These are phyloP conservation scores for Rhopalosiphum nymphaeae DNA, from an alignment of 2,888 invertebrate species.

Conservation along the genomic window DNA sequence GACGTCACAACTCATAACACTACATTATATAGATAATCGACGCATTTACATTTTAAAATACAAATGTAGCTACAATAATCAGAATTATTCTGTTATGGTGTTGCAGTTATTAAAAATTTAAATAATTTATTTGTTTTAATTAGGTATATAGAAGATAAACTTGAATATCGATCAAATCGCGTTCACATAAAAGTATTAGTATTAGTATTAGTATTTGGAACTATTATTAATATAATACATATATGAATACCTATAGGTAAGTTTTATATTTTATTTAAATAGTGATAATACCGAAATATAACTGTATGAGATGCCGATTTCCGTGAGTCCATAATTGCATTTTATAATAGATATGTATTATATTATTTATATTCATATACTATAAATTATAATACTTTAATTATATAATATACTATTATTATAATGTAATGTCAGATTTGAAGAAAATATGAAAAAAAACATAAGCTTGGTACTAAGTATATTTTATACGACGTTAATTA, in stretches of 20 bases:
- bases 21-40: too few relatives aligned
- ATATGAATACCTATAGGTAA: not conserved
- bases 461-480: not conserved
- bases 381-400: not conserved
- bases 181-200: not conserved
- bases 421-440: not conserved
- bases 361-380: too few relatives aligned
- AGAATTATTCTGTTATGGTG: too few relatives aligned
- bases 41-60: too few relatives aligned
- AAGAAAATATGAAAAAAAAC: not conserved
- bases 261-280: not conserved
- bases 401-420: not conserved
- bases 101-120: not conserved
- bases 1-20: too few relatives aligned
- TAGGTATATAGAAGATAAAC: not conserved
- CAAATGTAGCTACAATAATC: too few relatives aligned
- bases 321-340: not conserved
- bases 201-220: too few relatives aligned
- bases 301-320: not conserved
- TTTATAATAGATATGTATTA: not conserved
- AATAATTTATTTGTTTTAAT: not conserved
- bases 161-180: not conserved
- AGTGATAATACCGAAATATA: not conserved
- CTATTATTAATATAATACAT: not conserved
- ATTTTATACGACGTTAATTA: not conserved